Percentiles rank a stretch among this genome's conserved stretches.
These are phyloP conservation scores for Lathamus discolor DNA, from an alignment of 2,113 vertebrate species.

Conservation along the genomic window DNA sequence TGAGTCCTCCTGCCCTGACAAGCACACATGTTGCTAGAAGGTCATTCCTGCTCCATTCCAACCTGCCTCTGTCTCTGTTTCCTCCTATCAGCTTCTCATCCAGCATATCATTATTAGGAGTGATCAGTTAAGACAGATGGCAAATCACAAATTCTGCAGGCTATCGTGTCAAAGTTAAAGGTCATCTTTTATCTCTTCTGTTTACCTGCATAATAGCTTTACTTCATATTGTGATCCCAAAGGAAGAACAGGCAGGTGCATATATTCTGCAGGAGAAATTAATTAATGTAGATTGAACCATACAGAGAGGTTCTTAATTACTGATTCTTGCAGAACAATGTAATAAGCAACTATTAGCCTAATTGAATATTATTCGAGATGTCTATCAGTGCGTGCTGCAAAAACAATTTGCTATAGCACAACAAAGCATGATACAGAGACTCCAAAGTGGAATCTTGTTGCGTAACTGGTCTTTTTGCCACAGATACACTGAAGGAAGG, in stretches of 20 bases:
- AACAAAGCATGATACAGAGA: not conserved
- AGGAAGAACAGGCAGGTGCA: not conserved
- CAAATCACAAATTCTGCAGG: not conserved
- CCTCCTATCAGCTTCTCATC: not conserved
- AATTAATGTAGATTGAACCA: not conserved
- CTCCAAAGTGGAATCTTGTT: not conserved
- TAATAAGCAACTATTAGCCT: constrained; percentile 1
- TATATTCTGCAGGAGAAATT: not conserved
- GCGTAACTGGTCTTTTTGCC: not conserved
- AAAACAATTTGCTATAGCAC: not conserved
- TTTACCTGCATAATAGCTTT: not conserved
- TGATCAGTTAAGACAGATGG: not conserved
- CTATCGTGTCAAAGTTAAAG: not conserved
- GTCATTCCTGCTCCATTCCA: not conserved
- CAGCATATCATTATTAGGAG: not conserved
- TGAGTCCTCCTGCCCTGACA: not conserved
- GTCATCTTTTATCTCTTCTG: not conserved
- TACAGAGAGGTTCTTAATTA: not conserved
- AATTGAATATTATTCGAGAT: constrained; percentile 3
- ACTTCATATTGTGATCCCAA: not conserved
- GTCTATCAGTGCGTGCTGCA: not conserved
- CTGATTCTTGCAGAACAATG: not conserved
- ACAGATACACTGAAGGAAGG: not conserved
- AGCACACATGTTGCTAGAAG: not conserved
- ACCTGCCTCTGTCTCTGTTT: not conserved